Conservation (phyloP, 2,888 invertebrate species). For the Lymantria dispar region DNA sequence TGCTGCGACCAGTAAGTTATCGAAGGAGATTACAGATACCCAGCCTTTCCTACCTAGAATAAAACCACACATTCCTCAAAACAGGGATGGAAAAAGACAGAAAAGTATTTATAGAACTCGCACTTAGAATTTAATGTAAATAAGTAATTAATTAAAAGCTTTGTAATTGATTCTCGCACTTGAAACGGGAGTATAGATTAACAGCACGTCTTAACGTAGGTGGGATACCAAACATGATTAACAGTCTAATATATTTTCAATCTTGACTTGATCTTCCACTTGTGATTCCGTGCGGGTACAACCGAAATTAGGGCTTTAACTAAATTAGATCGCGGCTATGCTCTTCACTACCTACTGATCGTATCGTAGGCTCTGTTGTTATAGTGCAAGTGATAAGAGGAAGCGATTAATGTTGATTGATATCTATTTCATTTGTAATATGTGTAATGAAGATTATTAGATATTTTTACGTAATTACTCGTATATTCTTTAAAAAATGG, state of each 20-base stretch:
- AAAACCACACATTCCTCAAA: too few species aligned
- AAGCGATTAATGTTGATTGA: slow-evolving; percentile 7
- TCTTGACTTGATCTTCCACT: slow-evolving; percentile 15
- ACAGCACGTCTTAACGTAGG: neutral
- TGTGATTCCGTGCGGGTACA: slow-evolving; percentile 21
- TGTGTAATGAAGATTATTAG: too few species aligned
- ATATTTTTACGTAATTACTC: too few species aligned
- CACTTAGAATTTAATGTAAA: neutral
- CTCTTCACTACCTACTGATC: slow-evolving; percentile 43
- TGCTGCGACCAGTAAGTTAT: too few species aligned
- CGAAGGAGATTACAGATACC: too few species aligned
- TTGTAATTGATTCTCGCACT: neutral
- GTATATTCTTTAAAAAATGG: too few species aligned
- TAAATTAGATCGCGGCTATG: slow-evolving; percentile 49
- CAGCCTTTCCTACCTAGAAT: too few species aligned
- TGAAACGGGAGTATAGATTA: neutral
- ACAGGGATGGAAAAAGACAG: too few species aligned
- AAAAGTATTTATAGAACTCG: too few species aligned
- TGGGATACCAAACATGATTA: neutral
- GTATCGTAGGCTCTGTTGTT: slow-evolving; percentile 26
- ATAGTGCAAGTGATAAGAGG: slow-evolving; percentile 2
- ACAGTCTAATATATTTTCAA: slow-evolving; percentile 17
- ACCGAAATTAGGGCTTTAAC: slow-evolving; percentile 50
- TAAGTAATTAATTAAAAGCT: neutral
- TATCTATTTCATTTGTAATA: too few species aligned